Base-by-base conservation (phyloP, 1,140 invertebrate species). In the Parapsyche elsis region DNA sequence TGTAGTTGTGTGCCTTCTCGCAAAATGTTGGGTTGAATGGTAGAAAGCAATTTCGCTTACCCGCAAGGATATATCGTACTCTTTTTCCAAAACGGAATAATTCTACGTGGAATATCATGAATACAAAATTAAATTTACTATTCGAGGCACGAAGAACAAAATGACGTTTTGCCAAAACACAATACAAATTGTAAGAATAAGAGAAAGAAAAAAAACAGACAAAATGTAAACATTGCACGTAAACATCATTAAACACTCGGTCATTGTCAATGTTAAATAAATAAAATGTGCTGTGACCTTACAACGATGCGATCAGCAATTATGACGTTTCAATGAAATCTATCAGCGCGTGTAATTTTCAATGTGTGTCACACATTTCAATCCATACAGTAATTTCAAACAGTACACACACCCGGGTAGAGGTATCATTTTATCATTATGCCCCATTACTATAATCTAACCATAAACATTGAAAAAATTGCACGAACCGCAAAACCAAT, bases 371-470 rank as follows among this genome's bases (percentile, higher is more conserved):
- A 38, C 30, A 38, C 30, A 38, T 38, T 38, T 38, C 30, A 38
- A 38, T 38, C 30, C 30, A 38, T 38, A 7, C 30, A 38, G 7
- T 38, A 38, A 38, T 38, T 38, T 38, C 30, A 7, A 38, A 38
- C 30, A 38, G n/a, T 61, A 1, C 57, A 19, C 57, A 19, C 49
- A 61, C 57, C 57, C 19, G 9, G 57, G 9, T 19, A 19, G 5
- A 61, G 9, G 57, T 61, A 61, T 61, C 57, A 61, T 61, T 61
- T 61, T 61, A 61, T 21, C 16, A 61, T 61, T 61, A 61, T 9
- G 57, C 49, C 49, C 49, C 30, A 53, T 53, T 53, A 53, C 16
- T 7, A 38, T 38, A 21, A 21, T 21, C 16, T 61, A 19, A 61
- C 14, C 57, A 19, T 61, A 19, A 61, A 0, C 57, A 19, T 61